A percentile compares a stretch with the other conserved stretches of the same genome.
These are phyloP conservation scores for Isotomurus palustris DNA, from an alignment of 2,888 invertebrate species.

Conservation along the genomic window DNA sequence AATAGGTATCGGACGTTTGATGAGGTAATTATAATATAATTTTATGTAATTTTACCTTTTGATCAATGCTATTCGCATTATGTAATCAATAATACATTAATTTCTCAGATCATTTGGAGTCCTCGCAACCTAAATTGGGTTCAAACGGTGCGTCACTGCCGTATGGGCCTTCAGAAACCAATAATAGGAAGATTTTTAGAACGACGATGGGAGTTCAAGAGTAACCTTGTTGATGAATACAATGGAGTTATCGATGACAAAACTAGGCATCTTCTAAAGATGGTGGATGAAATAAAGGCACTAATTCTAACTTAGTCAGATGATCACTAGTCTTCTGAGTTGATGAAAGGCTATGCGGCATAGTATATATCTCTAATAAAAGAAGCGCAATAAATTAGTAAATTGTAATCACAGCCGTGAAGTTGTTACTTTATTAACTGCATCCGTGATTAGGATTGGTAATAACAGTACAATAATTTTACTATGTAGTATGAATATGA, in stretches of 20 bases:
- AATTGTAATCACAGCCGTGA: neutral
- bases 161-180: slow-evolving; percentile 40
- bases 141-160: slow-evolving; percentile 35
- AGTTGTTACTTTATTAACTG: too few relatives aligned
- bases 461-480: neutral
- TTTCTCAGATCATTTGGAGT: slow-evolving; percentile 41
- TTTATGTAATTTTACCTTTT: neutral
- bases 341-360: too few relatives aligned
- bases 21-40: slow-evolving; percentile 35
- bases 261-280: slow-evolving; percentile 33
- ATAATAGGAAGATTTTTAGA: slow-evolving; percentile 38
- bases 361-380: too few relatives aligned
- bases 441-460: neutral
- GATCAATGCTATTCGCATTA: too few relatives aligned
- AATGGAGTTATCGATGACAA: slow-evolving; percentile 22
- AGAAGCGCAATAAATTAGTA: neutral
- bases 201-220: slow-evolving; percentile 42
- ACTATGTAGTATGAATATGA: neutral
- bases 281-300: slow-evolving; percentile 45
- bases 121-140: slow-evolving; percentile 40
- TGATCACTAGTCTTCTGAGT: too few relatives aligned
- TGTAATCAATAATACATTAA: neutral
- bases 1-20: slow-evolving; percentile 44
- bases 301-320: slow-evolving; percentile 19
- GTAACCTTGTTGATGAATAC: slow-evolving; percentile 18